Evolutionary conservation across 2,797 vertebrate species (phyloP).

Genomic region (Siniperca scherzeri): DNA sequence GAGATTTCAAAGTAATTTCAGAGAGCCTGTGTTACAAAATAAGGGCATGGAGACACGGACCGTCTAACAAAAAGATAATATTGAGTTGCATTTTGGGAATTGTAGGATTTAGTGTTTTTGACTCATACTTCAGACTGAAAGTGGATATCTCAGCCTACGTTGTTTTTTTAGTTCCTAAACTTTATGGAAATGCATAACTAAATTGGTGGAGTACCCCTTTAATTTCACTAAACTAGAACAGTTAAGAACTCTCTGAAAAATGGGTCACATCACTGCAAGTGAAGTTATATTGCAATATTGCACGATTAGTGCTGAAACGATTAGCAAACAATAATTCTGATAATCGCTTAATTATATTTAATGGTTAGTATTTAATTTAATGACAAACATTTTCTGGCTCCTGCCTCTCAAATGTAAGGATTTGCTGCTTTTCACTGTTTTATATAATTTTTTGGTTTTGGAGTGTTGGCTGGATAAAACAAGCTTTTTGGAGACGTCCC

Average conservation of each 20-base stretch:
- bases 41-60: background rate
- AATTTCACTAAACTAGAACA: background rate
- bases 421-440: too few species aligned
- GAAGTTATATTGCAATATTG: background rate
- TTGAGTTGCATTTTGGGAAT: background rate
- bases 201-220: background rate
- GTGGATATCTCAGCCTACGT: background rate
- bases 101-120: background rate
- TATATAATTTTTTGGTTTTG: too few species aligned
- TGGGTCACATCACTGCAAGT: background rate
- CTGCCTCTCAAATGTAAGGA: too few species aligned
- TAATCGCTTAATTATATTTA: background rate
- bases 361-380: background rate
- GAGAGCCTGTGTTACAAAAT: background rate
- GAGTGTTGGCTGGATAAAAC: too few species aligned
- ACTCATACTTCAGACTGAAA: background rate
- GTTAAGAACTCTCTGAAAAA: too few species aligned
- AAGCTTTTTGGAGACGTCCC: background rate
- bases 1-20: background rate
- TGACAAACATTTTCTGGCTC: background rate
- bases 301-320: background rate
- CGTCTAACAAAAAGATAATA: background rate
- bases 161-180: too few species aligned
- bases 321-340: background rate
- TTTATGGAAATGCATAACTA: background rate